These are phyloP conservation scores for Piscicola geometra DNA, from an alignment of 2,888 invertebrate species.

Conservation along the genomic window DNA sequence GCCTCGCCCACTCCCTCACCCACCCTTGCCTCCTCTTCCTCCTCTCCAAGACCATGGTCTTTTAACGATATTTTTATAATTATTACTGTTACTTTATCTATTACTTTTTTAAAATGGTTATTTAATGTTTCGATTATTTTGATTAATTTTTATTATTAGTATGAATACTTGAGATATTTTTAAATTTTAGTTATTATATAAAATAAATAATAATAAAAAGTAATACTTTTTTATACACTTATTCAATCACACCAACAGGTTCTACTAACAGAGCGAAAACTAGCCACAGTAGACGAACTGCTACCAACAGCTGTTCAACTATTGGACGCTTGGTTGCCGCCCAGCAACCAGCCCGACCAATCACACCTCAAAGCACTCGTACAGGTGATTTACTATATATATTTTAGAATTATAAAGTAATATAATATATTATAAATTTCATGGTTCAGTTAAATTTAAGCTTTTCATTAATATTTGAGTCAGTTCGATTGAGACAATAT, in stretches of 20 bases:
- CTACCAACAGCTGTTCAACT: conserved; percentile 81
- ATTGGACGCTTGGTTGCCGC: conserved; percentile 71
- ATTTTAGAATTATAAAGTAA: too few species aligned
- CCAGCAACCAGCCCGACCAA: conserved; percentile 58
- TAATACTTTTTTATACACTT: too few species aligned
- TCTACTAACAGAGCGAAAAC: conserved; percentile 84
- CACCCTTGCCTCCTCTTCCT: conserved; percentile 88
- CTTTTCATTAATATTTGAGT: too few species aligned
- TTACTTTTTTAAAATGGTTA: too few species aligned
- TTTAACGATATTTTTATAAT: conserved; percentile 14
- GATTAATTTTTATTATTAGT: too few species aligned
- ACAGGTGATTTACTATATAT: conserved; percentile 80
- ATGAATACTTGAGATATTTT: too few species aligned
- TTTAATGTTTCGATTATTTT: too few species aligned
- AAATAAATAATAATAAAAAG: too few species aligned
- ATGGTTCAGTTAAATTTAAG: too few species aligned
- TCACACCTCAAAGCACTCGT: conserved; percentile 85
- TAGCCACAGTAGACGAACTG: conserved; percentile 82
- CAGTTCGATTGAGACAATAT: too few species aligned
- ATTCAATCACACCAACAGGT: conserved; percentile 66
- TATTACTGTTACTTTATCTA: conserved; percentile 8
- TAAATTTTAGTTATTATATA: too few species aligned
- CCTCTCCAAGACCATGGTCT: conserved; percentile 87
- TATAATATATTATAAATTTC: too few species aligned
- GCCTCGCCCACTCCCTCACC: conserved; percentile 83